These are phyloP conservation scores for Tiliacea citrago DNA, from an alignment of 2,888 invertebrate genomes.

Conservation along the genomic window DNA sequence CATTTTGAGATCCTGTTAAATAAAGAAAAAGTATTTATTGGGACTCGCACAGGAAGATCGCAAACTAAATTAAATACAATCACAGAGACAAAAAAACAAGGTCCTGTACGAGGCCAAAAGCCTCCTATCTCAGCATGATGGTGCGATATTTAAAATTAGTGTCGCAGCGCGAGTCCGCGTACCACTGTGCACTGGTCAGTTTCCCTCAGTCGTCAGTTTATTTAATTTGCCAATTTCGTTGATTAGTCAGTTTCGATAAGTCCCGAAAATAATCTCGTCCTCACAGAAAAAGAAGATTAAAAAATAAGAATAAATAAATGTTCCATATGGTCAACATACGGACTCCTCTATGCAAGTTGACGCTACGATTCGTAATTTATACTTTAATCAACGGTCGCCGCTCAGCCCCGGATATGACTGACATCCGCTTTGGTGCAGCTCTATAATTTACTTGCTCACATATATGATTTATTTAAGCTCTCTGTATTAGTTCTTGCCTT, in stretches of 20 bases:
- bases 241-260: no score
- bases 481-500: slow-evolving; percentile 3
- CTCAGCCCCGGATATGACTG: slow-evolving; percentile 75
- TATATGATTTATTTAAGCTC: slow-evolving; percentile 34
- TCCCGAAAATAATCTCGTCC: not conserved
- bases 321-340: not conserved
- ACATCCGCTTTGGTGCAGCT: slow-evolving; percentile 72
- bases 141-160: no score
- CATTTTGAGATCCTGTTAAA: slow-evolving; percentile 14
- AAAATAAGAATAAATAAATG: not conserved
- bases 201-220: no score
- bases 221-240: no score
- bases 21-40: not conserved
- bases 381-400: slow-evolving; percentile 78
- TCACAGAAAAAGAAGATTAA: not conserved
- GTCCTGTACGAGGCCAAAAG: no score
- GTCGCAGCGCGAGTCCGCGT: no score
- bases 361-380: slow-evolving; percentile 73
- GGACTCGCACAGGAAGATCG: not conserved
- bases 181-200: no score
- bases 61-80: not conserved
- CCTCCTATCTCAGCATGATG: no score
- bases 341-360: slow-evolving; percentile 29
- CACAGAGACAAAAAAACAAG: not conserved
- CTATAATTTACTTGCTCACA: slow-evolving; percentile 52